phyloP scores from a whole-genome alignment of 2,797 vertebrate species.

The Lagothrix lagotricha region DNA sequence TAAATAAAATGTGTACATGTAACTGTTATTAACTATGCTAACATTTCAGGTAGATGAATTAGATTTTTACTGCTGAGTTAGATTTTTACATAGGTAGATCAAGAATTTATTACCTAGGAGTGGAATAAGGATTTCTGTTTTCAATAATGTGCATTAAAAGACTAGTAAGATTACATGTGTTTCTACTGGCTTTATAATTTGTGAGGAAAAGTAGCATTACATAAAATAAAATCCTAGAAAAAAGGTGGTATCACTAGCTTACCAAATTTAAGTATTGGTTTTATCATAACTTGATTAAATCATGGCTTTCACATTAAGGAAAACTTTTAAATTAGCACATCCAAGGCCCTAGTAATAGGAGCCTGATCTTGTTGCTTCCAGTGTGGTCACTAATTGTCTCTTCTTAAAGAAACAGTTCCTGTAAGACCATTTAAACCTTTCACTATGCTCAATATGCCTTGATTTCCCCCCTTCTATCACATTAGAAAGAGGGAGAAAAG shows the following conservation, averaged over 20 bases:
- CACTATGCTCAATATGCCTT: neutral
- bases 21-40: neutral
- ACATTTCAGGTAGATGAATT: neutral
- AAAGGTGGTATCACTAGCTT: neutral
- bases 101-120: neutral
- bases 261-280: conserved; percentile 1
- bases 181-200: neutral
- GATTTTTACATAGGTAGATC: neutral
- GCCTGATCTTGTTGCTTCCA: neutral
- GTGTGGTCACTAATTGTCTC: neutral
- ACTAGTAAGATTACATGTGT: neutral
- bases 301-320: neutral
- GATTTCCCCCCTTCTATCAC: neutral
- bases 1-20: neutral
- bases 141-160: neutral
- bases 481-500: neutral
- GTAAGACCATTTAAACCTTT: neutral
- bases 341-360: neutral
- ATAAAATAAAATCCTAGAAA: neutral
- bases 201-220: neutral
- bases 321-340: neutral
- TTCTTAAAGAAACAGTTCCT: neutral
- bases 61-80: too few species aligned
- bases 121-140: neutral
- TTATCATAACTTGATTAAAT: neutral